Base-by-base conservation (phyloP, 2,797 vertebrate species). In the Melanotaenia parkinsoni region DNA sequence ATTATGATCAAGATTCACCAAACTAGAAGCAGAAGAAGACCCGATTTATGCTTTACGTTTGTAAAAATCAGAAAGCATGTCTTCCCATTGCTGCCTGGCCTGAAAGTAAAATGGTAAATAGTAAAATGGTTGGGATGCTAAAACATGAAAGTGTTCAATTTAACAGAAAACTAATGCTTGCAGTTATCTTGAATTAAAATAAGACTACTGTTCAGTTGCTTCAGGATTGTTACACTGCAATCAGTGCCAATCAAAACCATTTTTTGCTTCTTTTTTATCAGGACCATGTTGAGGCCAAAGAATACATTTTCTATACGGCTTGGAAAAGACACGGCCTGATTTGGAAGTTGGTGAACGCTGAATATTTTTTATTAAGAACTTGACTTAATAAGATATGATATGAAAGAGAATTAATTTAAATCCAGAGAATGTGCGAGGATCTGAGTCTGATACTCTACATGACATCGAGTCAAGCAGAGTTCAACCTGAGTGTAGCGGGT, bases 341-440 rank as follows among this genome's bases (percentile, higher is more conserved):
- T 26, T 10, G 45, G 56, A 79, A 56, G n/a, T 26, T 66, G 18
- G 13, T 54, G 57, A 67, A 80, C 54, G 43, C 66, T 40, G 58
- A 62, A 61, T 69, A 22, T 74, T 81, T 63, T 12, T 28, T 73
- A 24, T 83, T 81, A 79, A 82, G 45, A 70, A 60, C 47, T 76
- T 54, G 66, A 71, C 16, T 58, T 64, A 70, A 28, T 28, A 28
- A 28, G 28, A 71, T 75, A 32, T 58, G 69, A 76, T 78, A 71
- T 76, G 67, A 85, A 77, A 79, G 59, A 79, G 14, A 88, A 87
- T 82, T 78, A 4, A 80, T 86, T 72, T 79, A n/a, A 74, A 67
- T 70, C 64, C 33, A 33, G 72, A 16, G 32, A 60, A 80, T 85
- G 58, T 53, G 18, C 62, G 51, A 73, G 33, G 67, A 69, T 79